Base-by-base conservation (phyloP, 1,140 invertebrate genomes). In the Drosophila prosaltans region DNA sequence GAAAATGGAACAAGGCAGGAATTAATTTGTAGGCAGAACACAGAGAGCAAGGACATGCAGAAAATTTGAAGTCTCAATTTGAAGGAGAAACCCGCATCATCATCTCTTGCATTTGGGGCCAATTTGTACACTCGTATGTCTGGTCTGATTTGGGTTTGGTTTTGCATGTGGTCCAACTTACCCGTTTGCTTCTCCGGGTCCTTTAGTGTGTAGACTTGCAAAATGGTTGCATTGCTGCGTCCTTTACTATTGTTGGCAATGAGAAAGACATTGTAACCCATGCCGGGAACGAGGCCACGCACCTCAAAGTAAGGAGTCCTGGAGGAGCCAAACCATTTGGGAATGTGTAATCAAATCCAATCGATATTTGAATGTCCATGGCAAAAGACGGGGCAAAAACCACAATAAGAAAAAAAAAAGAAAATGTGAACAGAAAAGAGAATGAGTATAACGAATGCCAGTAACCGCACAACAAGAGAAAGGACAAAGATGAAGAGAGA, bases 181-280 rank as follows among this genome's bases (percentile, higher is more conserved):
- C 96, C 95, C 86, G 95, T 96, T 79, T 96, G 95, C 92, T 95
- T 96, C 84, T 97, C 96, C 11, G 96, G 96, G 69, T 95, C 94
- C 91, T 96, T 96, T 5, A 96, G 92, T 1, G 96, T 97, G 72
- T 94, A 95, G 21, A 95, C 95, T 78, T 95, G 94, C 41, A 96
- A 90, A 45, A 93, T 93, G 24, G 94, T 93, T 6, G 93, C 92
- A 67, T 94, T 94, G 86, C 95, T 96, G 55, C 94, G 93, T 16
- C 96, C 96, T 91, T 96, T 96, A 75, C 93, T 93, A 90, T 97
- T 97, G 77, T 94, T 94, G 39, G 96, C 95, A 82, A 95, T 96
- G 64, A 96, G 88, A 62, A 93, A 93, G 51, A 97, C 93, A 68
- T 95, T 94, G 92, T 96, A 96, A 30, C 93, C 94, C 59, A 95